Evolutionary conservation across 2,888 invertebrate species (phyloP), one percentile per base, ranked within the genome.

Genomic region (Lithophane semibrunnea): DNA sequence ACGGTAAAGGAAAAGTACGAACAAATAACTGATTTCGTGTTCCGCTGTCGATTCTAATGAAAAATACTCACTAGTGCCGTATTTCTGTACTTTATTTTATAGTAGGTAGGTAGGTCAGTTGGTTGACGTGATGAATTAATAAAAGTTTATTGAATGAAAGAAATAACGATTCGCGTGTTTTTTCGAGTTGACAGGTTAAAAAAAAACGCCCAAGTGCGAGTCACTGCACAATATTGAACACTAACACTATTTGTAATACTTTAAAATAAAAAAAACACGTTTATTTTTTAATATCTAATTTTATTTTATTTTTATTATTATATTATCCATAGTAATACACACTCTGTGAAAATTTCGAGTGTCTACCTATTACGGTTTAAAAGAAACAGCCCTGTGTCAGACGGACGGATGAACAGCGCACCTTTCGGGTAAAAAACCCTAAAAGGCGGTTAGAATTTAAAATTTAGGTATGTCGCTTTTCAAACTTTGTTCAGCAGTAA

Each of bases 21-120:
- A 47, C 13, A 54, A 80, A 66, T 69, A 65, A n/a, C 64, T 42
- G 52, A 66, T 54, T 75, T 54, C 47, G 37, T 69, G 52, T 47
- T 65, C 16, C 58, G 21, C 18, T 73, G 42, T 73, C 60, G 65
- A 37, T 66, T 66, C 3, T 73, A 54, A 49, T 66, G 52, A 61
- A 66, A 60, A 49, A 64, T 71, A 64, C 58, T 49, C 12, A 37
- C 29, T 16, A 21, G 18, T 13, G n/a, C 44, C n/a, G 56, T 73
- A 18, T 61, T 52, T 29, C n/a, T 70, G 44, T 52, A 10, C 1
- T 18, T 49, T 49, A 18, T 64, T 56, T 24, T 58, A 75, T 56
- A 5, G 37, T 21, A 37, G 56, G 4, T n/a, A n/a, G n/a, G 9
- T 56, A 10, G 12, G 13, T 63, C 37, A 3, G 37, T 37, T n/a